These are phyloP conservation scores for Diorhabda elongata DNA, from an alignment of 1,140 invertebrate species.

Conservation along the genomic window DNA sequence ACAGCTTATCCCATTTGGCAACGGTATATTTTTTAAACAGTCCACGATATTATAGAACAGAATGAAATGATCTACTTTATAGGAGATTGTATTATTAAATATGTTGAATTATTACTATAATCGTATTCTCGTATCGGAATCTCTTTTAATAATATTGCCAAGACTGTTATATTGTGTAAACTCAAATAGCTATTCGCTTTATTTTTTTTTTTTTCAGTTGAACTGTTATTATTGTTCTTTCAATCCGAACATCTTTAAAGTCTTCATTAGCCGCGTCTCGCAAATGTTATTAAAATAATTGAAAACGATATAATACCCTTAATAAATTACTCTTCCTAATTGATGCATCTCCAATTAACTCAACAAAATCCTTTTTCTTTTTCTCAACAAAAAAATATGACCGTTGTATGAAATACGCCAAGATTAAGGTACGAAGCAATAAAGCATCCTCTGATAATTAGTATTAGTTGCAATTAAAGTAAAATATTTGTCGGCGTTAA, in stretches of 20 bases:
- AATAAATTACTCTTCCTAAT: neutral
- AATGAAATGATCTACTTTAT: no score
- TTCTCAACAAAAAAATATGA: neutral
- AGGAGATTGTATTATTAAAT: no score
- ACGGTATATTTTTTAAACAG: no score
- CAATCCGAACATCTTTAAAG: neutral
- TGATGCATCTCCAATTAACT: conserved; percentile 1
- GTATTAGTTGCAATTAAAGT: conserved; percentile 2
- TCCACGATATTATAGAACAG: no score
- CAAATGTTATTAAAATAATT: neutral
- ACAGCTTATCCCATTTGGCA: no score
- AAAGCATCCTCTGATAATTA: conserved; percentile 2
- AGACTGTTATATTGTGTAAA: no score
- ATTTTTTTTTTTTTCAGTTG: no score
- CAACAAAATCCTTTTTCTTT: neutral
- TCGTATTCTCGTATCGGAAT: no score
- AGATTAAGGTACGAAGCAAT: neutral
- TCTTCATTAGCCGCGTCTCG: neutral
- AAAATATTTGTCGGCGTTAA: conserved; percentile 2
- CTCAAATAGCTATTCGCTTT: no score
- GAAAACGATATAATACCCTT: neutral
- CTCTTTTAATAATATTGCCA: no score
- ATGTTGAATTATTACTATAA: no score
- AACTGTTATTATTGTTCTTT: no score
- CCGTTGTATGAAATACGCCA: neutral